Conservation (phyloP, 1,140 invertebrate species). For the Eupeodes corollae region DNA sequence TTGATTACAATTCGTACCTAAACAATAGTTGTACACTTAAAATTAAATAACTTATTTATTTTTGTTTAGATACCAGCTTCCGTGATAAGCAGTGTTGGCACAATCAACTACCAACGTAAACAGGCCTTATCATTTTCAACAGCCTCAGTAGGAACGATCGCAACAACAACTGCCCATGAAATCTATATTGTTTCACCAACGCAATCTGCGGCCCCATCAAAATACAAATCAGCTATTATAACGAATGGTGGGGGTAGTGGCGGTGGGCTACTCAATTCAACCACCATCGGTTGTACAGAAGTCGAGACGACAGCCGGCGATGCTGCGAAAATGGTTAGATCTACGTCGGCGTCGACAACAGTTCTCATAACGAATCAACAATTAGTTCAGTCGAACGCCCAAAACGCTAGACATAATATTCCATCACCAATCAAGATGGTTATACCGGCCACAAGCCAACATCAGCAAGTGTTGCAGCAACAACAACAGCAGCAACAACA, state of each 20-base stretch:
- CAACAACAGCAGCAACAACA: slow-evolving; percentile 8
- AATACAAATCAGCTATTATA: background rate
- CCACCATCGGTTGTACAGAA: background rate
- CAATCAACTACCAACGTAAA: slow-evolving; percentile 38
- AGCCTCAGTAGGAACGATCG: background rate
- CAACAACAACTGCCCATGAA: slow-evolving; percentile 15
- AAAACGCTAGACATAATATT: slow-evolving; percentile 15
- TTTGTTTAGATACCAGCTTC: slow-evolving; percentile 41
- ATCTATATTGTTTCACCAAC: slow-evolving; percentile 6
- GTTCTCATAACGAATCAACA: slow-evolving; percentile 33
- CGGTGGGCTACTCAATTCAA: no score
- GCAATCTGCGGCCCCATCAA: background rate
- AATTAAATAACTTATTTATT: background rate
- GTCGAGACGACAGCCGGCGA: background rate
- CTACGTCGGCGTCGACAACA: slow-evolving; percentile 27
- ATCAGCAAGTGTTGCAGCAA: slow-evolving; percentile 1
- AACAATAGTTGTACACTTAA: no score
- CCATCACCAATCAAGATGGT: slow-evolving; percentile 27
- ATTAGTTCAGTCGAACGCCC: slow-evolving; percentile 7
- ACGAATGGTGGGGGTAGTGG: background rate
- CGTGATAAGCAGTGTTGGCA: slow-evolving; percentile 42
- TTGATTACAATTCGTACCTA: no score
- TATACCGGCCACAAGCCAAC: slow-evolving; percentile 24
- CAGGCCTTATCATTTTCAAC: background rate
- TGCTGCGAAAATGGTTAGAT: slow-evolving; percentile 6